phyloP scores from a whole-genome alignment of 1,140 invertebrate genomes.

The Drosophila lini region DNA sequence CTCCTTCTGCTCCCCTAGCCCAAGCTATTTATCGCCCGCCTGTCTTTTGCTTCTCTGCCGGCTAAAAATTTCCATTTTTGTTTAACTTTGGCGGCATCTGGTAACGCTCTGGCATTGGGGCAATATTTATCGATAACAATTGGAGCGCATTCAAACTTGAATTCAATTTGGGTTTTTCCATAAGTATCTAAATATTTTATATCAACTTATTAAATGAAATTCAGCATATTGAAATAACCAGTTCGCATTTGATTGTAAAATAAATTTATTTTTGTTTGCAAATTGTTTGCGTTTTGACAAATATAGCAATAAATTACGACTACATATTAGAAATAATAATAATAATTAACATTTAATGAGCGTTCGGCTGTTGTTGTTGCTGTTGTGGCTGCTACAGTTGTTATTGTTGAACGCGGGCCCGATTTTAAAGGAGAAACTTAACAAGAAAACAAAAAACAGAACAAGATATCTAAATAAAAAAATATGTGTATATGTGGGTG shows the following conservation, averaged over 20 bases:
- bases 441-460: conserved; percentile 55
- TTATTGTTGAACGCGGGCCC: conserved; percentile 39
- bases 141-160: background rate
- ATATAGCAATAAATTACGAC: conserved; percentile 69
- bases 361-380: conserved; percentile 45
- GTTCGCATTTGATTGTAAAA: conserved; percentile 26
- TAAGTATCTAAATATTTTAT: too few relatives aligned
- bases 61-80: background rate
- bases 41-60: background rate
- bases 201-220: too few relatives aligned
- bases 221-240: background rate
- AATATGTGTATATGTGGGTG: conserved; percentile 35
- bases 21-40: background rate
- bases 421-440: conserved; percentile 58
- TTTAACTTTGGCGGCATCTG: background rate
- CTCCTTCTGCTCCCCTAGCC: conserved; percentile 1
- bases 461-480: conserved; percentile 57
- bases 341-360: conserved; percentile 77
- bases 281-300: conserved; percentile 60
- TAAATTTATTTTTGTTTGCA: conserved; percentile 66
- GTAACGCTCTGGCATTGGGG: conserved; percentile 10
- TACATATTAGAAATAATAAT: conserved; percentile 75
- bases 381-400: conserved; percentile 11
- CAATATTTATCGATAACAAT: conserved; percentile 11
- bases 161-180: background rate